Evolutionary conservation across 2,113 vertebrate genomes (phyloP), one percentile per base, ranked within the genome.

Genomic region (Neodon shergylaensis): DNA sequence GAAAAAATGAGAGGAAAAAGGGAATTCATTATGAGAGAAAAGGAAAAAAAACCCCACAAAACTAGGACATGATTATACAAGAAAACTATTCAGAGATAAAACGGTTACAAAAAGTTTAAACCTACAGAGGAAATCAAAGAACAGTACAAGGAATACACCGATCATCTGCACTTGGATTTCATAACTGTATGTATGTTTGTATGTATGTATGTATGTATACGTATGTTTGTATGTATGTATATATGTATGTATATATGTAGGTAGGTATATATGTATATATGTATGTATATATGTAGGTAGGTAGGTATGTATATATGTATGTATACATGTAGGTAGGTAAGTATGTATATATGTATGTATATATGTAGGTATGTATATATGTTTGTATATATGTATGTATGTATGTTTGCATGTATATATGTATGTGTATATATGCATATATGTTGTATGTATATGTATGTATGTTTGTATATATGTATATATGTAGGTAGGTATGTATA

Each of bases 21-120:
- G n/a, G 39, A 92, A 44, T 76, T 95, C 54, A 81, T 52, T 42
- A 39, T 13, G 47, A 73, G n/a, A 17, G 33, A 68, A 36, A 66
- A 42, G n/a, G 36, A 44, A 17, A 78, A 61, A 52, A 17, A 68
- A 24, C 11, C 8, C 61, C 24, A 26, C 24, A 54, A 58, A 39
- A 47, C 44, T 5, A 16, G 33, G 13, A 83, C 33, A 70, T 16
- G 26, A 47, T 49, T 78, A 8, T 63, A 82, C 9, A 89, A 31
- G 90, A 76, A 79, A 92, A 95, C 21, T 65, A 74, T 79, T 95
- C 31, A 95, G 88, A 94, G 73, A 5, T 73, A 42, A 91, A 95
- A 89, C 82, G 2, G 0, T 7, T 31, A 78, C 58, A 74, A 77
- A 58, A 84, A 90, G 44, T 61, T 94, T 47, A 85, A 92, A 82